Evolutionary conservation across 2,888 invertebrate genomes (phyloP).

Genomic region (Drosophila percnosoma): DNA sequence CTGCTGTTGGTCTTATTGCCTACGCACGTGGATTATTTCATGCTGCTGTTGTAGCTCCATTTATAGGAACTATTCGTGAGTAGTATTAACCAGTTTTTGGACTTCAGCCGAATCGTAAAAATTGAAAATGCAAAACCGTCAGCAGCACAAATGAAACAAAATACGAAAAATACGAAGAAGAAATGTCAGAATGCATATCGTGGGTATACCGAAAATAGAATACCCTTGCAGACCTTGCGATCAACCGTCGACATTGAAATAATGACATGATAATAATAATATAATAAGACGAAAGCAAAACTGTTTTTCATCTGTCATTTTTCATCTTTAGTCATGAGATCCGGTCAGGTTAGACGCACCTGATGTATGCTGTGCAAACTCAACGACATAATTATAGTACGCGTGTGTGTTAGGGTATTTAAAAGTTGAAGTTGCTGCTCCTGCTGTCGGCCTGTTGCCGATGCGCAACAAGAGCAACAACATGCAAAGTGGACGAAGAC

Average conservation of each 20-base stretch:
- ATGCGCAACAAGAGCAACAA: slow-evolving; percentile 15
- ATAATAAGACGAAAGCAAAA: neutral
- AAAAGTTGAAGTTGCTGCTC: slow-evolving; percentile 12
- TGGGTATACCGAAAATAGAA: neutral
- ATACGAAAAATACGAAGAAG: slow-evolving; percentile 24
- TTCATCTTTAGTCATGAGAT: no score
- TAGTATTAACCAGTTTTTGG: slow-evolving; percentile 57
- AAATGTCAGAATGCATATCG: neutral
- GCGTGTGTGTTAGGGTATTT: neutral
- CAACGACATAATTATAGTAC: neutral
- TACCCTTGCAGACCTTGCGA: neutral
- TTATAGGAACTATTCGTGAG: slow-evolving; percentile 34
- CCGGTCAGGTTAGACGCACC: neutral
- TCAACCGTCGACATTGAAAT: neutral
- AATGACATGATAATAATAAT: neutral
- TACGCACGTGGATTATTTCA: slow-evolving; percentile 53
- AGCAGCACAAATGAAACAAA: slow-evolving; percentile 45
- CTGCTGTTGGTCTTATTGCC: slow-evolving; percentile 32
- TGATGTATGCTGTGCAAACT: neutral
- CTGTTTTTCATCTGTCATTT: neutral
- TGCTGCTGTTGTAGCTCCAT: slow-evolving; percentile 20
- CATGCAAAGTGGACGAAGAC: slow-evolving; percentile 28
- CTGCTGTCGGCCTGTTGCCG: slow-evolving; percentile 17
- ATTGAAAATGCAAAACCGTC: slow-evolving; percentile 64
- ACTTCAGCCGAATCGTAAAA: slow-evolving; percentile 44